phyloP scores from a whole-genome alignment of 2,888 invertebrate species.

The Drosophila austrosaltans region DNA sequence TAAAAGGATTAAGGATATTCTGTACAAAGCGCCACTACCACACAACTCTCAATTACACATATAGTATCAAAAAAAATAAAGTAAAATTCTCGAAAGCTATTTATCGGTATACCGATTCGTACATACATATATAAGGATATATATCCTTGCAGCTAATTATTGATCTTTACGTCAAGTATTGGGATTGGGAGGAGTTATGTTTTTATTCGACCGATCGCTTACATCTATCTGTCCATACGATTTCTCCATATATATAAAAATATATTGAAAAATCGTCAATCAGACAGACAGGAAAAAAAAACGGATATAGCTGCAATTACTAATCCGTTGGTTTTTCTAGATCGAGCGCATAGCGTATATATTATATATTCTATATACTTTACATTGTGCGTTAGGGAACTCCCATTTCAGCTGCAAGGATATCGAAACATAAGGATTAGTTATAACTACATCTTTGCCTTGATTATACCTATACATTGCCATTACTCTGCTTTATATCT shows the following conservation, averaged over 20 bases:
- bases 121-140: not conserved
- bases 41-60: slow-evolving; percentile 1
- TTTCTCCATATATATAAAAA: not conserved
- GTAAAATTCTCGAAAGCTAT: not conserved
- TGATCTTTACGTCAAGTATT: not conserved
- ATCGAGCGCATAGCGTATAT: not conserved
- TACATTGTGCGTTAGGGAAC: slow-evolving; percentile 1
- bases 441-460: slow-evolving; percentile 4
- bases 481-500: not conserved
- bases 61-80: slow-evolving; percentile 8
- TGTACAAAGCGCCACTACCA: slow-evolving; percentile 1
- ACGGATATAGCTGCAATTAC: not conserved
- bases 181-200: not conserved
- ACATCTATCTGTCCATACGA: not conserved
- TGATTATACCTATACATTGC: slow-evolving; percentile 6
- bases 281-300: not conserved
- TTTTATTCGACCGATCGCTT: not conserved
- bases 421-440: slow-evolving; percentile 2
- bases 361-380: slow-evolving; percentile 1
- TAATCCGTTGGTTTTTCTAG: no score
- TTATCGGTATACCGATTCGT: slow-evolving; percentile 5
- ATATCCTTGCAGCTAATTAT: not conserved
- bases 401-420: not conserved
- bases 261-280: not conserved
- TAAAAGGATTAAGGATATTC: not conserved